These are phyloP conservation scores for Xiphorhynchus erythropygius DNA, from an alignment of 2,797 vertebrate genomes.

Conservation along the genomic window DNA sequence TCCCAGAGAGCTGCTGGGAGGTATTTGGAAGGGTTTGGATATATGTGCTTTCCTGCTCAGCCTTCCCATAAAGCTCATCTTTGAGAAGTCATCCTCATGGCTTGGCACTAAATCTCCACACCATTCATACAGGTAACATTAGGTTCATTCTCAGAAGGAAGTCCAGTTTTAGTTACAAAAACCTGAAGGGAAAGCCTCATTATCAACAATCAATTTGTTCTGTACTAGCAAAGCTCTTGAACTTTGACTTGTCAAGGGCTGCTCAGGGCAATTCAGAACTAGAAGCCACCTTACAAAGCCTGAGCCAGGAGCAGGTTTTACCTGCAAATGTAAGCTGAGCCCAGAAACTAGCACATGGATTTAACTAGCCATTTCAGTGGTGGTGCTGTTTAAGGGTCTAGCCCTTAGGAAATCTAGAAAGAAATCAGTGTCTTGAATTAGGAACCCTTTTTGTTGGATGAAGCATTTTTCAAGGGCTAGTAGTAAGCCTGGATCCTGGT, in stretches of 20 bases:
- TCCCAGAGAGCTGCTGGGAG: not conserved
- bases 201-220: not conserved
- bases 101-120: not conserved
- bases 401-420: not conserved
- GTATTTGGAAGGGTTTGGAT: not conserved
- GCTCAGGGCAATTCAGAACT: not conserved
- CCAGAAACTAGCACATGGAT: not conserved
- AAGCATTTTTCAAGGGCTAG: not conserved
- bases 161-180: not conserved
- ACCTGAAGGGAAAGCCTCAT: not conserved
- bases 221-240: not conserved
- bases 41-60: not conserved
- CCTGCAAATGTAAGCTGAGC: not conserved
- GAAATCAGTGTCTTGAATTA: not conserved
- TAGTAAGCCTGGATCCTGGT: not conserved
- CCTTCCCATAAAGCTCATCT: not conserved
- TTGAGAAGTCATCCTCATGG: not conserved
- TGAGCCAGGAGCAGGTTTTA: not conserved
- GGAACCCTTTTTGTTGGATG: not conserved
- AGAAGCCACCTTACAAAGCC: not conserved
- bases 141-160: not conserved
- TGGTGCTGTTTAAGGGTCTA: not conserved
- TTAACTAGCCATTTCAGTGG: not conserved
- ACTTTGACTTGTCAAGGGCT: not conserved
- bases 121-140: not conserved